A percentile compares a stretch with the other conserved stretches of the same genome.
phyloP scores from a whole-genome alignment of 2,113 vertebrate species.

The Barbus barbus region DNA sequence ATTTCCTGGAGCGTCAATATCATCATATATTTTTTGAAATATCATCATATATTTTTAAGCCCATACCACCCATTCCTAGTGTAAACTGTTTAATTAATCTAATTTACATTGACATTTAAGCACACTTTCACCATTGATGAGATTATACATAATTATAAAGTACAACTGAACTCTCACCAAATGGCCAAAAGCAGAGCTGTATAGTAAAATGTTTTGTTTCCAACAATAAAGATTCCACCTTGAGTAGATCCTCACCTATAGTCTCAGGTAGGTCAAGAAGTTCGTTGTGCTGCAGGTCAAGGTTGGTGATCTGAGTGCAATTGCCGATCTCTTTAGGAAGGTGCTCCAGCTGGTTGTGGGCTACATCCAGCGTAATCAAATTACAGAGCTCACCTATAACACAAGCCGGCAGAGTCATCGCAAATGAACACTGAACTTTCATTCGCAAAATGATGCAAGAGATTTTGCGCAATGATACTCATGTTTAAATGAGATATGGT shows the following conservation, averaged over 20 bases:
- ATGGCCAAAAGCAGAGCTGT: not conserved
- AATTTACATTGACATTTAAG: not conserved
- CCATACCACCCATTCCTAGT: no score
- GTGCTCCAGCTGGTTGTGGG: slow-evolving; percentile 99
- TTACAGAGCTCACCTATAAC: slow-evolving; percentile 93
- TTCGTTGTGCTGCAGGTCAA: slow-evolving; percentile 99
- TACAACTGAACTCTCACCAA: not conserved
- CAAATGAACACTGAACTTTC: not conserved
- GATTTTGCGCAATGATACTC: not conserved
- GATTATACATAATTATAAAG: not conserved
- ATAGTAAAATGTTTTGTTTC: not conserved
- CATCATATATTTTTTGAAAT: no score
- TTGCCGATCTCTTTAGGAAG: slow-evolving; percentile 98
- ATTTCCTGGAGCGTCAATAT: no score
- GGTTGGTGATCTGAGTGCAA: slow-evolving; percentile 98
- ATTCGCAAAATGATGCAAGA: not conserved
- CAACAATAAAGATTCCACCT: not conserved
- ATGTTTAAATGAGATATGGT: no score
- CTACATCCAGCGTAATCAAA: slow-evolving; percentile 98
- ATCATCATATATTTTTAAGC: no score
- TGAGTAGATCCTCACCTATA: slow-evolving; percentile 87
- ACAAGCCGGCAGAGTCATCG: slow-evolving; percentile 34
- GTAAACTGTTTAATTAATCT: not conserved
- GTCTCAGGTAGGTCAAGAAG: slow-evolving; percentile 96
- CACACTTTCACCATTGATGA: not conserved